Evolutionary conservation across 2,888 invertebrate genomes (phyloP), one percentile per base, ranked within the genome.

Genomic region (Microplitis deprimator): DNA sequence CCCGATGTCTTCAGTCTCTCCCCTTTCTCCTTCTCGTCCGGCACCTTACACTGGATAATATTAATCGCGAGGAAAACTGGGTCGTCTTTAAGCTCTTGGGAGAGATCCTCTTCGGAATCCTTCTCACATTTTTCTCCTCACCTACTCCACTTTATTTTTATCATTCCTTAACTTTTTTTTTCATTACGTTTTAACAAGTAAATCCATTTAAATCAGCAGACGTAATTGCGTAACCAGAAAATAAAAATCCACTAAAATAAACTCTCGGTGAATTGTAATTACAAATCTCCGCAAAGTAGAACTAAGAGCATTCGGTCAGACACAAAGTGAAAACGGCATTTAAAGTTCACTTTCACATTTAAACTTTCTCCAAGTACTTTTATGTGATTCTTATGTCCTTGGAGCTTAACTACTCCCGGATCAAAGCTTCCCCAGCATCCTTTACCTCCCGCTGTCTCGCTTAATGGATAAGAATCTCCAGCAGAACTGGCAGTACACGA

Each of bases 381-480:
- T 17, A 16, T 62, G 6, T 62, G 38, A 61, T 61, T 39, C 38
- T n/a, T 62, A 16, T n/a, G 16, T 61, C 39, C 62, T 72, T 8
- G 39, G 5, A 16, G 4, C 29, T 29, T 29, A 29, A 29, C 29
- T 29, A 29, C 29, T 2, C 3, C 2, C 29, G 29, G 29, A 29
- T 29, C 29, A 29, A 29, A 29, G 29, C 29, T 29, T 29, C 29
- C 29, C 29, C 29, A 29, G 29, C 29, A 29, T 29, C 29, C 29
- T 29, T 29, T 29, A 29, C 29, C 29, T 3, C 29, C 29, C 29
- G 29, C 4, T 29, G 29, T 29, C 40, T 39, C 40, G 17, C 7
- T 61, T 76, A 76, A 76, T 69, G 68, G 77, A 73, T 73, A 65
- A 77, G 69, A 69, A 73, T 73, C 64, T 73, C 16, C 20, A 29